Conservation (phyloP, 2,797 vertebrate species). For the Pangasius krempfi region DNA sequence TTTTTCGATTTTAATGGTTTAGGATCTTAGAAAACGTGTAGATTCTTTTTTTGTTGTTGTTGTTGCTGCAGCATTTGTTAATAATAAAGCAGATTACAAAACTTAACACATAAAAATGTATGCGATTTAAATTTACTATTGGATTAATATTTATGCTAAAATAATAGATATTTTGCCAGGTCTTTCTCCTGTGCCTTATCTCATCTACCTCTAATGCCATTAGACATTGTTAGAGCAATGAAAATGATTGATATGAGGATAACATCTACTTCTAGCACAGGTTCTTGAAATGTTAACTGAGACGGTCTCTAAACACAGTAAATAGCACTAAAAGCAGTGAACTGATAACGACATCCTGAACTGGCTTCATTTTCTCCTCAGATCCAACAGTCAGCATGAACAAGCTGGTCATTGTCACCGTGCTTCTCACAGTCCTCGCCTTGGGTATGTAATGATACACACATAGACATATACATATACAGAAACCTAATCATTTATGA, state of each 20-base stretch:
- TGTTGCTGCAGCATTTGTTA: not conserved
- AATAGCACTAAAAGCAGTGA: not conserved
- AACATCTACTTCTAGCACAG: not conserved
- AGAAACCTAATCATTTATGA: not conserved
- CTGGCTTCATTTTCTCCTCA: slow-evolving; percentile 53
- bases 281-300: not conserved
- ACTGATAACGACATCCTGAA: not conserved
- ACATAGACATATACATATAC: not conserved
- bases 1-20: not conserved
- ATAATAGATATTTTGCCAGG: not conserved
- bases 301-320: not conserved
- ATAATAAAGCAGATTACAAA: not conserved
- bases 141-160: not conserved
- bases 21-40: not conserved
- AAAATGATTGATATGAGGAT: not conserved
- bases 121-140: not conserved
- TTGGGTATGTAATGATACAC: slow-evolving; percentile 67
- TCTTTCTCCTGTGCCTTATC: not conserved
- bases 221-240: not conserved
- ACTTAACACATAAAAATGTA: not conserved
- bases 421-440: slow-evolving; percentile 70
- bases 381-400: slow-evolving; percentile 68
- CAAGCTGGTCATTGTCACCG: slow-evolving; percentile 69
- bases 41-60: not conserved
- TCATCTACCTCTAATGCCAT: not conserved